Conservation (phyloP, 2,113 vertebrate genomes). For the Chionomys nivalis region DNA sequence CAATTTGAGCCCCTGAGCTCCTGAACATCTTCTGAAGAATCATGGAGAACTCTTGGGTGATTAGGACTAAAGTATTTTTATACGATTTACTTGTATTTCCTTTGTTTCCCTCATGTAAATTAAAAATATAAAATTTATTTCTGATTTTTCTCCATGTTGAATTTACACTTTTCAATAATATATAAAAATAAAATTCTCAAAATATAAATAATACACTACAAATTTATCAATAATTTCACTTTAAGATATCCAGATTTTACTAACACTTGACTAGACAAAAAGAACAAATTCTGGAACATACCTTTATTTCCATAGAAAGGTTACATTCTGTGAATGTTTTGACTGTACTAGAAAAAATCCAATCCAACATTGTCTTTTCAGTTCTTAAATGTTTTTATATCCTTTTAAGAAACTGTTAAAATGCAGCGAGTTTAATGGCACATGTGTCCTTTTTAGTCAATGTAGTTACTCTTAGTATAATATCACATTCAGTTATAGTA, state of each 20-base stretch:
- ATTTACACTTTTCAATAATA: not conserved
- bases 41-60: not conserved
- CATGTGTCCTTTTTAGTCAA: not conserved
- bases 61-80: not conserved
- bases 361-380: not conserved
- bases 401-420: not conserved
- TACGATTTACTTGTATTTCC: not conserved
- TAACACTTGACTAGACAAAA: not conserved
- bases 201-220: not conserved
- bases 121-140: conserved; percentile 38
- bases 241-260: not conserved
- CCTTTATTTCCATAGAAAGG: not conserved
- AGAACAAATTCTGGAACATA: not conserved
- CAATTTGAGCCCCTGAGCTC: not conserved
- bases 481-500: not conserved
- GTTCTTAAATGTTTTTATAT: not conserved
- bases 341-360: not conserved
- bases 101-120: not conserved
- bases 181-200: not conserved
- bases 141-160: not conserved
- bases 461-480: not conserved
- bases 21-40: not conserved
- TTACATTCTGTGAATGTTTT: not conserved
- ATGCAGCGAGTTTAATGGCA: not conserved
- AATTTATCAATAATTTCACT: not conserved